Evolutionary conservation across 2,797 vertebrate species (phyloP).

Genomic region (Hipposideros larvatus): DNA sequence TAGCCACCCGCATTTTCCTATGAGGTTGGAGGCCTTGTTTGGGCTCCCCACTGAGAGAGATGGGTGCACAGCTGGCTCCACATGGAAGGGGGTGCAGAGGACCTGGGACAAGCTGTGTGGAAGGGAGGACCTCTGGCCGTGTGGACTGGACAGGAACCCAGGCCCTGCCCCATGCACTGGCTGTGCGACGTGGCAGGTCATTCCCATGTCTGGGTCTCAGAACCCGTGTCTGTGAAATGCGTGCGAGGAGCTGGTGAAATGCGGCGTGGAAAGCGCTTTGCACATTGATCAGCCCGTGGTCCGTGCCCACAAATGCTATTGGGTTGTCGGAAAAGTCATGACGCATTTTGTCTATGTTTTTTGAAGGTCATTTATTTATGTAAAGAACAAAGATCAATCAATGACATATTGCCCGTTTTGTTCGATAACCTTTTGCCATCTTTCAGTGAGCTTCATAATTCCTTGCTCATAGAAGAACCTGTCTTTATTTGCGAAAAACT

Average conservation of each 20-base stretch:
- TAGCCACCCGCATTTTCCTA: rapidly evolving
- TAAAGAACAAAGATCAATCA: no score
- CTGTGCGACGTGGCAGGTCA: rapidly evolving
- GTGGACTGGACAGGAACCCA: neutral
- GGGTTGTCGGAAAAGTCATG: no score
- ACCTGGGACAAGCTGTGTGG: neutral
- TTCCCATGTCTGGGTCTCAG: neutral
- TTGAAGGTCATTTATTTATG: no score
- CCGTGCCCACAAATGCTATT: neutral
- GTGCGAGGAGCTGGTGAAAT: neutral
- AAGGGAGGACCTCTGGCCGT: neutral
- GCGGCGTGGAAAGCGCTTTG: rapidly evolving
- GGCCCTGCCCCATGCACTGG: rapidly evolving
- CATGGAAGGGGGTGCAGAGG: rapidly evolving
- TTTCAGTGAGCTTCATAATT: no score
- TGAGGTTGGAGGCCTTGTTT: neutral
- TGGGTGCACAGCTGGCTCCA: neutral
- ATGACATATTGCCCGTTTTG: no score
- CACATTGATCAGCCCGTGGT: rapidly evolving
- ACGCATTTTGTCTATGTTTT: no score
- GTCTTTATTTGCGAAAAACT: no score
- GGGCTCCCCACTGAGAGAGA: neutral
- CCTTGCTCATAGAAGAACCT: no score
- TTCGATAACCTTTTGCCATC: no score
- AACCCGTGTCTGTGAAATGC: neutral